Base-by-base conservation (phyloP, 2,888 invertebrate species). In the Ophraella communa region DNA sequence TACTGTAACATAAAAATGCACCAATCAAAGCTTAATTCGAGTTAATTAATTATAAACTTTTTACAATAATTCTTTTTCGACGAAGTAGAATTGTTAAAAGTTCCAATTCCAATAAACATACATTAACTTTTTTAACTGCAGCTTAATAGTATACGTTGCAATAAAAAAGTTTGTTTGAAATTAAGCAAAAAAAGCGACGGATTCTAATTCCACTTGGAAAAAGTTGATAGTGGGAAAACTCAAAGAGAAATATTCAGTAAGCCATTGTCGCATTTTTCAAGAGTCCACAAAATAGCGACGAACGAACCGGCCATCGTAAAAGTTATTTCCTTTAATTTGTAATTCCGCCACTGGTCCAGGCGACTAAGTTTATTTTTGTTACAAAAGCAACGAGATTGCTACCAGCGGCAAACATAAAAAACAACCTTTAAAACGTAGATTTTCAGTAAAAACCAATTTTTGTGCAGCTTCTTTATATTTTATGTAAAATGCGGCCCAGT, bases 301-400 rank as follows among this genome's bases (percentile, higher is more conserved):
- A 4, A 17, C 18, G 18, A 8, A 52, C 52, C 52, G 52, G 11
- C 23, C 55, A 51, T 35, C 17, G 35, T 39, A 53, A 55, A 53
- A 67, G 67, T 67, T 67, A 65, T 65, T 67, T 63, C 61, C 65
- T 65, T 62, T 63, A 67, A 63, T 65, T 67, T 63, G 64, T 63
- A 60, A 67, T 67, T 67, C 58, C 35, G 49, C 52, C 60, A 53
- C 60, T 44, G 61, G 45, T 63, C 51, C 52, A 58, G 60, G 51
- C 45, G 47, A 65, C 54, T 17, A 60, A 57, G 63, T 65, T 67
- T 63, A 65, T 62, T 65, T 60, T 55, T 58, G 59, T 59, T 62
- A 59, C 54, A 47, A 57, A 30, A 39, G 49, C 55, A 64, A 64
- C 58, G 54, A 64, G 56, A 64, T 59, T 64, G 64, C 67, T 23